Evolutionary conservation across 2,113 vertebrate species (phyloP).

Genomic region (Hiodon alosoides): DNA sequence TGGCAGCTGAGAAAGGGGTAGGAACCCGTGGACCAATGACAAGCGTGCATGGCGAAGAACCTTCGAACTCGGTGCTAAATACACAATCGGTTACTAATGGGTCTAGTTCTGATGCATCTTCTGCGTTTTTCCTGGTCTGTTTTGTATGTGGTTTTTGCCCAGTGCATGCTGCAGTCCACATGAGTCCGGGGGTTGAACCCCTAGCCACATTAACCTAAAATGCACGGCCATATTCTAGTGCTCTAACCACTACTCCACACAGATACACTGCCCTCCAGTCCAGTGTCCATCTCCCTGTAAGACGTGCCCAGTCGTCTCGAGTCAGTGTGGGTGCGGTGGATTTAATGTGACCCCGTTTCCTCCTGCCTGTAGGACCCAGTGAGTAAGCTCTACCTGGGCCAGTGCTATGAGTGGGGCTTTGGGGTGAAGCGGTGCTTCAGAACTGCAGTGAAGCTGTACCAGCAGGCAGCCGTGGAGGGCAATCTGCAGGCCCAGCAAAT

Average conservation of each 20-base stretch:
- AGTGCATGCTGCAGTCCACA: no score
- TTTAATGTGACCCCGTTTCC: conserved; percentile 25
- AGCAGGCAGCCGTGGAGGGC: conserved; percentile 59
- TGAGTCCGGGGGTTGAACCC: no score
- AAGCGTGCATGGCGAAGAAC: background rate
- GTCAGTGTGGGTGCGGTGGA: conserved; percentile 15
- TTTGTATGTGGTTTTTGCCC: no score
- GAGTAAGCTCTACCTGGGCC: conserved; percentile 75
- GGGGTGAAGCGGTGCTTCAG: conserved; percentile 63
- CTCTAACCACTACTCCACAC: no score
- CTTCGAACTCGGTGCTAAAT: background rate
- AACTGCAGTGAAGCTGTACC: conserved; percentile 66
- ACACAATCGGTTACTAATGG: background rate
- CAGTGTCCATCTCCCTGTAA: conserved; percentile 3
- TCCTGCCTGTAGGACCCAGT: conserved; percentile 64
- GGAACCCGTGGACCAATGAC: conserved; percentile 30
- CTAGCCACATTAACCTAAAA: no score
- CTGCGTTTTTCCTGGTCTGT: no score
- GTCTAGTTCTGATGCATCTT: no score
- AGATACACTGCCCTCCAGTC: background rate
- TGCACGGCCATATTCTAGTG: no score
- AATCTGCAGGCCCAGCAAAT: conserved; percentile 58
- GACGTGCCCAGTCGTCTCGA: background rate
- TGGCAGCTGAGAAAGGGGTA: conserved; percentile 75
- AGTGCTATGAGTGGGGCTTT: conserved; percentile 80